phyloP scores from a whole-genome alignment of 1,140 invertebrate species.

The Paraescarpia echinospica region DNA sequence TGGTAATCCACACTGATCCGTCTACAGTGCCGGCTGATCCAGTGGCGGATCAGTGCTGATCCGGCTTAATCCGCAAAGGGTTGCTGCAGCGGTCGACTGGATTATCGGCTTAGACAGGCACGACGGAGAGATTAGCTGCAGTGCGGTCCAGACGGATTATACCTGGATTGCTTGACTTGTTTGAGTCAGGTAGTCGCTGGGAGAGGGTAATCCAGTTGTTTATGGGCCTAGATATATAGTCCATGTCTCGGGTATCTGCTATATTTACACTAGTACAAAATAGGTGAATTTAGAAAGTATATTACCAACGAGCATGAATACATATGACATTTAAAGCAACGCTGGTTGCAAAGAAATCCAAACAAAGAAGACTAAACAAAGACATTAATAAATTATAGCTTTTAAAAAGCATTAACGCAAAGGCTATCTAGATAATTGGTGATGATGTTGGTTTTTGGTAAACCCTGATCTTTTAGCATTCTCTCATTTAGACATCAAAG shows the following conservation, averaged over 20 bases:
- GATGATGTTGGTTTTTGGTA: no score
- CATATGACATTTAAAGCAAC: neutral
- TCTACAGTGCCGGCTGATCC: neutral
- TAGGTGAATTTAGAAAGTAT: no score
- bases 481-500: no score
- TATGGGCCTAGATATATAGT: neutral
- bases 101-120: neutral
- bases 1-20: neutral
- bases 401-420: neutral
- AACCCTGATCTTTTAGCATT: no score
- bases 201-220: neutral
- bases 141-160: neutral
- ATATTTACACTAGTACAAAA: neutral
- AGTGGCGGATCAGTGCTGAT: neutral
- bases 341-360: neutral
- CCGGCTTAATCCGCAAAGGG: neutral
- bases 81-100: neutral
- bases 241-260: neutral
- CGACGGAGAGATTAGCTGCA: neutral
- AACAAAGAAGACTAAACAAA: neutral
- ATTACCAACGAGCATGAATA: neutral
- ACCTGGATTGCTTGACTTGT: neutral
- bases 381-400: neutral
- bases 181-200: neutral
- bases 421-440: no score